Evolutionary conservation across 2,888 invertebrate species (phyloP), one percentile per base, ranked within the genome.

Genomic region (Sinelater perroti): DNA sequence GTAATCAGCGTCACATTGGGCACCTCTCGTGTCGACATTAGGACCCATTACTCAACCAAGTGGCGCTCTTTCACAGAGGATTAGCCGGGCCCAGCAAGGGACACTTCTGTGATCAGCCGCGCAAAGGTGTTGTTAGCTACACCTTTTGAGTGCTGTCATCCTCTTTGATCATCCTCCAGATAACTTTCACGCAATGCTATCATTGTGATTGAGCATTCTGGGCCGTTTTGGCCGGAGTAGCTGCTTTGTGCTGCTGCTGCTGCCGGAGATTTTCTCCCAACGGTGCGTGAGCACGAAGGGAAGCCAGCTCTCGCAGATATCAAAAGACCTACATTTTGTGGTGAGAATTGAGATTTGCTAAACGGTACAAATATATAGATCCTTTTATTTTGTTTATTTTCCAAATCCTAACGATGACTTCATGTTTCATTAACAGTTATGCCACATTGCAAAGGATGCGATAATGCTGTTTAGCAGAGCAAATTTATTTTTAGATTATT

Each of bases 11-110:
- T 60, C 60, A 65, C 62, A 64, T 65, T 61, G 69, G 67, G 67
- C 70, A 70, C 71, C 68, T 67, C 70, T 69, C 68, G 72, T 70
- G 74, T 71, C 72, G 72, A 74, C 72, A 73, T 74, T 72, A 72
- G 72, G 70, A 65, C 67, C 70, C 67, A 74, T 74, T 73, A 72
- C 66, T 69, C 72, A 71, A 60, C 69, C 70, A 68, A 72, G 70
- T 74, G 73, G 69, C 70, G 61, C 62, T 66, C 63, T 67, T 69
- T 69, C 67, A 68, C 61, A 56, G 55, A 62, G 67, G 69, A 68
- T 69, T 68, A 68, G 57, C 59, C 44, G 53, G 58, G 60, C 56
- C 60, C 57, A 61, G 67, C 66, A 66, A 67, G 64, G 62, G 67
- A 66, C 65, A 68, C 65, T 61, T 67, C 60, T 63, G 58, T 63